Evolutionary conservation across 2,888 invertebrate species (phyloP).

Genomic region (Cosmopolites sordidus): DNA sequence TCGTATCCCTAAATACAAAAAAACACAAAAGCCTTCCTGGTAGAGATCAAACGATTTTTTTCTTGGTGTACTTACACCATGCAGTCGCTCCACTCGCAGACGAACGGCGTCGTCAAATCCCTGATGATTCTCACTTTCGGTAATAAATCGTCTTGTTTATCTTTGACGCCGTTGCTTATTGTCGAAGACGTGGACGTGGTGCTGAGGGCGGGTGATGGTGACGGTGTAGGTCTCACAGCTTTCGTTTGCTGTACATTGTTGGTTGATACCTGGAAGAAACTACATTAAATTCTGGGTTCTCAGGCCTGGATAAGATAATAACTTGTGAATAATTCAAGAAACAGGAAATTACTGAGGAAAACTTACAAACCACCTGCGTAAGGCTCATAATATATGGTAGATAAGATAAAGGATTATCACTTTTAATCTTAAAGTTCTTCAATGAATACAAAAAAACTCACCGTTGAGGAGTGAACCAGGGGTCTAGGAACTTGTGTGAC

Average conservation of each 20-base stretch:
- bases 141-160: slow-evolving; percentile 35
- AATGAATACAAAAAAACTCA: no score
- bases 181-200: slow-evolving; percentile 32
- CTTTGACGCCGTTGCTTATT: slow-evolving; percentile 31
- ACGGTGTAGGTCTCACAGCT: slow-evolving; percentile 15
- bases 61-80: slow-evolving; percentile 53
- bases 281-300: no score
- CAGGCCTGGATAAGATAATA: no score
- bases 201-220: slow-evolving; percentile 20
- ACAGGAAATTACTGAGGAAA: no score
- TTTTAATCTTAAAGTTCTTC: no score
- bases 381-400: no score
- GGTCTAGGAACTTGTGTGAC: slow-evolving; percentile 59
- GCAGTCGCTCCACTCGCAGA: slow-evolving; percentile 95
- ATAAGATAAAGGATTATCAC: no score
- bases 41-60: no score
- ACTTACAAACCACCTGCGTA: no score
- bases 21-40: slow-evolving; percentile 4
- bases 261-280: slow-evolving; percentile 16
- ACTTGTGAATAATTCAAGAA: no score
- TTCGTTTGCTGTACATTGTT: slow-evolving; percentile 21
- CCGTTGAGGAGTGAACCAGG: slow-evolving; percentile 50
- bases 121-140: slow-evolving; percentile 44
- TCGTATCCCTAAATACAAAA: slow-evolving; percentile 53
- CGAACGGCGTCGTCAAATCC: slow-evolving; percentile 54